Base-by-base conservation (phyloP, 2,113 vertebrate genomes). In the Symphodus melops region DNA sequence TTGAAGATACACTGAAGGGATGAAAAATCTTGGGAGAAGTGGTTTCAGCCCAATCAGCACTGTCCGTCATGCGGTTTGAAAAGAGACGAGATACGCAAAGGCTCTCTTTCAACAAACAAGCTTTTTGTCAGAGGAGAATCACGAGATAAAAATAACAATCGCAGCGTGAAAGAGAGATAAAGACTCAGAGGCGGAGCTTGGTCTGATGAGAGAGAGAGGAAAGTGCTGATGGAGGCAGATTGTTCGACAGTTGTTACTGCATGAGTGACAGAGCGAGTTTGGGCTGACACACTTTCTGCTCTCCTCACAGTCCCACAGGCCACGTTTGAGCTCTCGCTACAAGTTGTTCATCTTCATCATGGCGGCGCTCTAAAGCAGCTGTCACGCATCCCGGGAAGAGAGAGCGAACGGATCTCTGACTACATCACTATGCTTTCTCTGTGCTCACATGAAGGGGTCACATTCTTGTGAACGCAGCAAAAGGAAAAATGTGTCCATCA, bases 321-420 rank as follows among this genome's bases (percentile, higher is more conserved):
- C 55, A n/a, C 44, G 54, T 72, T 51, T 10, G 9, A 62, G 67
- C 39, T 73, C 60, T 39, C 8, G 1, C 51, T 37, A 66, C 9
- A 72, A 52, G n/a, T 1, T 68, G 60, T 83, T 81, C 72, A 60
- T 76, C 75, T 72, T 61, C 58, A 79, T 82, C 83, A 28, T 3
- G 60, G 60, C 13, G 1, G 48, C 44, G 17, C 16, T 37, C 12
- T 0, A 19, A 51, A 76, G 59, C 79, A 79, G 68, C 84, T 82
- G 76, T 68, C 72, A 55, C n/a, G 17, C 62, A 44, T 23, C 53
- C 16, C 48, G 17, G 20, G 14, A 68, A 58, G 60, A 70, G 39
- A 59, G 12, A 62, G 51, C 58, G 14, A 25, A 75, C 39, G 1
- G 66, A 48, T 16, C 37, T 16, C 21, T 17, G 70, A 57, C 58